Conservation (phyloP, 2,888 invertebrate genomes). For the Cryptocheilus praepositus region DNA sequence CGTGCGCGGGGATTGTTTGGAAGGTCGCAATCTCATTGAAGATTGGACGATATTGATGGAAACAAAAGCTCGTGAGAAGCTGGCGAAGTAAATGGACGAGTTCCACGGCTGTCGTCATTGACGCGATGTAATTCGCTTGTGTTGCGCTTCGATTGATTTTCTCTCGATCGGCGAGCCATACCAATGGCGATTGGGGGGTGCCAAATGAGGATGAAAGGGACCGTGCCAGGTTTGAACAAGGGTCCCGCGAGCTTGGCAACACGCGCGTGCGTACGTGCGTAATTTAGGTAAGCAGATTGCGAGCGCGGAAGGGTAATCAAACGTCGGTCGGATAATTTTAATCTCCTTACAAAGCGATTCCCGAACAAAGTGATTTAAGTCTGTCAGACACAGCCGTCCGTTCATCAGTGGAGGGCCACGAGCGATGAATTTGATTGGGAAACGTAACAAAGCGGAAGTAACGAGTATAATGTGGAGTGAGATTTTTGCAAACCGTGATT, state of each 20-base stretch:
- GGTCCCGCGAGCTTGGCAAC: slow-evolving; percentile 14
- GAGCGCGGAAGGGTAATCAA: slow-evolving; percentile 63
- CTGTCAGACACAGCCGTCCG: background rate
- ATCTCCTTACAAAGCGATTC: slow-evolving; percentile 26
- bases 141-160: background rate
- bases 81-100: too few species aligned
- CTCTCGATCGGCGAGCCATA: background rate
- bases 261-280: slow-evolving; percentile 1
- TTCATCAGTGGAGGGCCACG: background rate
- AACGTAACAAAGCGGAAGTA: background rate
- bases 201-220: slow-evolving; percentile 8
- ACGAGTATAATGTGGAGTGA: background rate
- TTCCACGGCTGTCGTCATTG: too few species aligned
- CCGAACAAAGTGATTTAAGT: slow-evolving; percentile 29
- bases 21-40: too few species aligned
- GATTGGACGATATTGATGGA: too few species aligned
- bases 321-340: slow-evolving; percentile 46
- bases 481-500: background rate
- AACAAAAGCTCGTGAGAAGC: too few species aligned
- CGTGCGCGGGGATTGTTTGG: too few species aligned
- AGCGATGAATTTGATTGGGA: slow-evolving; percentile 1
- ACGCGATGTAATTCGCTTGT: background rate
- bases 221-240: slow-evolving; percentile 11
- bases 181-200: background rate
- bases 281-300: slow-evolving; percentile 50